These are phyloP conservation scores for Phenacoccus solenopsis DNA, from an alignment of 1,140 invertebrate genomes.

Conservation along the genomic window DNA sequence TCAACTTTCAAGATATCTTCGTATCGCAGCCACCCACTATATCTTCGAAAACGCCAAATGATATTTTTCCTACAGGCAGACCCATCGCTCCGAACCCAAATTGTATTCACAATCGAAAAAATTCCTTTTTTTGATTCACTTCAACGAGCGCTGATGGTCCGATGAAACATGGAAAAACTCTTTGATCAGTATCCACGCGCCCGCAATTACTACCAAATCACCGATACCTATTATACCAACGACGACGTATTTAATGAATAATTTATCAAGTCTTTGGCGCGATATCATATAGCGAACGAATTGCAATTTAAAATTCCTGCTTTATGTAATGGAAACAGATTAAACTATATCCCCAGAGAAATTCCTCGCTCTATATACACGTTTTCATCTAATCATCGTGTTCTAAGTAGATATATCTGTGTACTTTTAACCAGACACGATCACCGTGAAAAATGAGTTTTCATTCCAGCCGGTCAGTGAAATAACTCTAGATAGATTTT, in stretches of 20 bases:
- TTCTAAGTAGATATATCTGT: too few relatives aligned
- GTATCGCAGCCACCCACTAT: too few relatives aligned
- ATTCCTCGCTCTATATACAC: too few relatives aligned
- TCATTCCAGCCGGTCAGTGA: too few relatives aligned
- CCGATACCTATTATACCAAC: too few relatives aligned
- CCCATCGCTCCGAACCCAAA: too few relatives aligned
- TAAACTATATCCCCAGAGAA: slow-evolving; percentile 1
- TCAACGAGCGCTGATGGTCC: too few relatives aligned
- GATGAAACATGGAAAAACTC: not conserved
- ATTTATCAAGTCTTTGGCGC: not conserved
- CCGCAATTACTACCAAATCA: not conserved
- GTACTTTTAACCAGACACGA: not conserved
- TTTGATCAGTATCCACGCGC: not conserved
- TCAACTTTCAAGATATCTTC: too few relatives aligned
- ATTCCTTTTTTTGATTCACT: too few relatives aligned
- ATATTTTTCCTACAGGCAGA: too few relatives aligned
- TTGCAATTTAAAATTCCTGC: not conserved
- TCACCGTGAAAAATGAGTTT: not conserved
- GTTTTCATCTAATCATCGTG: not conserved
- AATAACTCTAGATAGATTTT: too few relatives aligned
- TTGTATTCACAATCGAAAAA: not conserved
- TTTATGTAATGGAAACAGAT: not conserved
- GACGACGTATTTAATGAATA: not conserved
- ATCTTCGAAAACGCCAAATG: too few relatives aligned
- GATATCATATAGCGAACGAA: not conserved